A percentile compares a stretch with the other conserved stretches of the same genome.
These are phyloP conservation scores for Eriosoma lanigerum DNA, from an alignment of 1,140 invertebrate species.

Conservation along the genomic window DNA sequence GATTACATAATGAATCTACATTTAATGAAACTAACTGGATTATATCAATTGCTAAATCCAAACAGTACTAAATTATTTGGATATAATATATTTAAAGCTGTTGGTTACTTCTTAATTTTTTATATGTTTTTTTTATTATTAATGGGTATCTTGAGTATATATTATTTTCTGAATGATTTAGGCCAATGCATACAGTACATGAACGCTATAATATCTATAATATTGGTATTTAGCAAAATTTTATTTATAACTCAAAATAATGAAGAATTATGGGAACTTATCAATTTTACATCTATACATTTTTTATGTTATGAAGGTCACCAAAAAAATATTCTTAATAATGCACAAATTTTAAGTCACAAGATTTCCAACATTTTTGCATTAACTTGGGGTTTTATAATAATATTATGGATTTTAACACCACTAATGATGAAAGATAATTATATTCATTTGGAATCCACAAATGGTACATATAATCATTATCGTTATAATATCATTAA, in stretches of 20 bases:
- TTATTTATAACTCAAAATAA: not conserved
- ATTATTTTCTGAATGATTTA: not conserved
- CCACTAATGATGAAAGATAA: not conserved
- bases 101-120: not conserved
- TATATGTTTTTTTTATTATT: not conserved
- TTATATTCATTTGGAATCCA: not conserved
- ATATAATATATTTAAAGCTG: not conserved
- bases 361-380: not conserved
- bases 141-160: not conserved
- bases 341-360: not conserved
- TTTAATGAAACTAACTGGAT: not conserved
- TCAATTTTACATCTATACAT: not conserved
- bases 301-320: not conserved
- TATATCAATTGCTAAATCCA: not conserved
- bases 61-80: not conserved
- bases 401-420: not conserved
- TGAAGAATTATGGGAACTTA: not conserved
- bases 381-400: not conserved
- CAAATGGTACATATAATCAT: not conserved
- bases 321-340: not conserved
- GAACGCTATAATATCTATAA: not conserved
- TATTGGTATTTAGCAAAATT: not conserved
- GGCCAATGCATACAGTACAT: too few species aligned
- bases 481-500: slow-evolving; percentile 1
- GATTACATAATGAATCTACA: not conserved